These are phyloP conservation scores for Amphibalanus amphitrite DNA, from an alignment of 1,140 invertebrate species.

Conservation along the genomic window DNA sequence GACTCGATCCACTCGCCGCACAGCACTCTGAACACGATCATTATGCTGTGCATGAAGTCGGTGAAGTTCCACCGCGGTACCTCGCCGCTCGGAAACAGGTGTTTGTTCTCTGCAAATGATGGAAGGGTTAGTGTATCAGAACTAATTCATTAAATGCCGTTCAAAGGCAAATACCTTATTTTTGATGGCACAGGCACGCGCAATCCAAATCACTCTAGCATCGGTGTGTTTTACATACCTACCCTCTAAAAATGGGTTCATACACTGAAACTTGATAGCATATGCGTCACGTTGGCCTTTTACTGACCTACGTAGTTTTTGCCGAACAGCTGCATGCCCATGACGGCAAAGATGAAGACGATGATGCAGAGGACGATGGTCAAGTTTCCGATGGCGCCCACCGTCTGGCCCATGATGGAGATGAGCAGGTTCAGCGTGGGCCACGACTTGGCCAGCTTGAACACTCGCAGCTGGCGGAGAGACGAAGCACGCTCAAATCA, in stretches of 20 bases:
- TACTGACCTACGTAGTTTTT: conserved; percentile 73
- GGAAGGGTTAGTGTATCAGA: no score
- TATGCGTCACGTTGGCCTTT: no score
- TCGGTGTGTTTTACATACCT: no score
- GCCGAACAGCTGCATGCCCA: conserved; percentile 96
- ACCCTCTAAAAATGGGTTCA: no score
- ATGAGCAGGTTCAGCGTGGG: conserved; percentile 94
- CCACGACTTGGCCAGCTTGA: conserved; percentile 99
- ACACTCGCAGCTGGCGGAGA: conserved; percentile 87
- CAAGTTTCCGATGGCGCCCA: conserved; percentile 93
- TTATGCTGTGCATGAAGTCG: conserved; percentile 91
- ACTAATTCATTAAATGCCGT: no score
- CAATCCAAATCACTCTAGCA: no score
- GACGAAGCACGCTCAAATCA: no score
- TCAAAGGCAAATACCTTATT: no score
- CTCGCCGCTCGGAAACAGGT: conserved; percentile 18
- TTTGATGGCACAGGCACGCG: no score
- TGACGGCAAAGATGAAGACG: conserved; percentile 96
- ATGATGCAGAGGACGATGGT: conserved; percentile 95
- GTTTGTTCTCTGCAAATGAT: conserved; percentile 12
- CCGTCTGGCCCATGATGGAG: conserved; percentile 94
- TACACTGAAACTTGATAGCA: no score
- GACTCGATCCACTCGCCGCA: conserved; percentile 99
- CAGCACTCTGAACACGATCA: conserved; percentile 94
- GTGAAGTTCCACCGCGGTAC: conserved; percentile 90